Percentiles rank a stretch among this genome's conserved stretches.
Conservation (phyloP, 2,797 vertebrate genomes). For the Pipistrellus pipistrellus region DNA sequence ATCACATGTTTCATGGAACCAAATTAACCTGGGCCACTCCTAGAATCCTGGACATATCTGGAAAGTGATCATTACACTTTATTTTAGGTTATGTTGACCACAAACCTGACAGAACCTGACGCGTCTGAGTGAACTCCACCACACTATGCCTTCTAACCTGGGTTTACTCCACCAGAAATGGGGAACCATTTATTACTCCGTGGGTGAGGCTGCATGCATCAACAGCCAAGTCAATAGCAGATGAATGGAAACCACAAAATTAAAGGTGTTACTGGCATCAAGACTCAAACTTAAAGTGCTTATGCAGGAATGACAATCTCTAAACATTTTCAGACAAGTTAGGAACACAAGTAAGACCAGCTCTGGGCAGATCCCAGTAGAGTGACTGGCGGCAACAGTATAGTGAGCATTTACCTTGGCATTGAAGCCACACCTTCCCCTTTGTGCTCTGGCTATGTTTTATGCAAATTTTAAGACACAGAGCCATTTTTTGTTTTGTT, state of each 20-base stretch:
- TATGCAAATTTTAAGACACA: slow-evolving; percentile 61
- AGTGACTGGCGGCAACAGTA: background rate
- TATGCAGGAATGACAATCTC: slow-evolving; percentile 74
- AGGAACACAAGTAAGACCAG: slow-evolving; percentile 61
- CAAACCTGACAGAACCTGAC: slow-evolving; percentile 60
- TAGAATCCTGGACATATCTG: slow-evolving; percentile 61
- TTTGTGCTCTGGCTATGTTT: slow-evolving; percentile 39
- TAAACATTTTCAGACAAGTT: slow-evolving; percentile 80
- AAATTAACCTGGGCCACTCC: slow-evolving; percentile 39
- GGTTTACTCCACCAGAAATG: slow-evolving; percentile 61
- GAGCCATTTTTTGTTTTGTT: slow-evolving; percentile 57
- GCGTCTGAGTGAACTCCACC: slow-evolving; percentile 52
- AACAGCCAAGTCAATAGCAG: slow-evolving; percentile 57
- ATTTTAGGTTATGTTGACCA: slow-evolving; percentile 70
- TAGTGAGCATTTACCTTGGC: slow-evolving; percentile 32
- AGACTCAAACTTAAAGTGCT: slow-evolving; percentile 71
- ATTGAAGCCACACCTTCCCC: background rate
- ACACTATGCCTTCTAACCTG: slow-evolving; percentile 58
- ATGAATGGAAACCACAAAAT: slow-evolving; percentile 80
- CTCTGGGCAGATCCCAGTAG: slow-evolving; percentile 58
- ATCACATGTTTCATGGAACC: slow-evolving; percentile 53
- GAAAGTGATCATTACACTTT: slow-evolving; percentile 61
- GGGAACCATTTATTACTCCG: slow-evolving; percentile 65
- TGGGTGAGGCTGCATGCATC: slow-evolving; percentile 60
- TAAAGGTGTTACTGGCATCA: slow-evolving; percentile 76